Conservation (phyloP, 2,888 invertebrate genomes). For the Hedya salicella region DNA sequence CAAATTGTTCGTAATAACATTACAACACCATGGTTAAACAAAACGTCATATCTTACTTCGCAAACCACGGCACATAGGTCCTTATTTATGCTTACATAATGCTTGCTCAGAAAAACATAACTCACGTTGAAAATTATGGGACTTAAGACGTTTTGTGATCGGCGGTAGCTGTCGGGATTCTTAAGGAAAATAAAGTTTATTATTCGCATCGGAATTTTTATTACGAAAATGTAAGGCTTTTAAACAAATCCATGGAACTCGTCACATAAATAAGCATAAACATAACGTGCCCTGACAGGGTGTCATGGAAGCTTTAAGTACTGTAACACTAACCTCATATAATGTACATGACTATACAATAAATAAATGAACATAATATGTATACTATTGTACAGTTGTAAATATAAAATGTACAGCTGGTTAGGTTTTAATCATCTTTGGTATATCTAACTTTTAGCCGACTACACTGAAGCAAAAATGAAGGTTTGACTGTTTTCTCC, state of each 20-base stretch:
- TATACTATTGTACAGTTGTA: too few relatives aligned
- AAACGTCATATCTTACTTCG: background rate
- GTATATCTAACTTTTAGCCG: too few relatives aligned
- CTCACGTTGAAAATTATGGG: background rate
- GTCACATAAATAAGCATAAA: too few relatives aligned
- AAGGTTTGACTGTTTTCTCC: too few relatives aligned
- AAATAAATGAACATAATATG: too few relatives aligned
- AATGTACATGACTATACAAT: too few relatives aligned
- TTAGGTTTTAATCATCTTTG: too few relatives aligned
- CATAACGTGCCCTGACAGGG: too few relatives aligned
- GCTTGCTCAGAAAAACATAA: background rate
- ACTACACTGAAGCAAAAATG: too few relatives aligned
- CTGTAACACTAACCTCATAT: too few relatives aligned
- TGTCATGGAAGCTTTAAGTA: too few relatives aligned
- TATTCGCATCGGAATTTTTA: background rate
- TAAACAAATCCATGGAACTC: background rate
- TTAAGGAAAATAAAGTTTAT: conserved; percentile 22
- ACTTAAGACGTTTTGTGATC: background rate
- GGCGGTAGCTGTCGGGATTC: background rate
- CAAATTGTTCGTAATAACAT: conserved; percentile 16
- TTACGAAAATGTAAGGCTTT: background rate
- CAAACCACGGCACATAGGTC: background rate
- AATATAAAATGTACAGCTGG: too few relatives aligned
- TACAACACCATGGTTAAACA: background rate
- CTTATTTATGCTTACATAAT: background rate